Evolutionary conservation across 1,140 invertebrate genomes (phyloP).

Genomic region (Drosophila insularis): DNA sequence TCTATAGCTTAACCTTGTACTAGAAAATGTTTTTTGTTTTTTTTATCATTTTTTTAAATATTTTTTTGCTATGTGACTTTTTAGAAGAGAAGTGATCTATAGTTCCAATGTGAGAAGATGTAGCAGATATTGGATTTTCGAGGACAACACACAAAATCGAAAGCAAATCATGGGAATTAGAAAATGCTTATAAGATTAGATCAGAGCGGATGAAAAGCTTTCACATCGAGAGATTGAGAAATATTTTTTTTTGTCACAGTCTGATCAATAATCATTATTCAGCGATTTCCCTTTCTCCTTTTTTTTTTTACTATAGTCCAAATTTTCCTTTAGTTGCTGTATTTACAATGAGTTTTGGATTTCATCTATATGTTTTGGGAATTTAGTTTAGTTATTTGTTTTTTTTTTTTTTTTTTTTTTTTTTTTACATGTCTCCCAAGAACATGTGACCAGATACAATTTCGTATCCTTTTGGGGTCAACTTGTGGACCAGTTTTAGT

Average conservation of each 20-base stretch:
- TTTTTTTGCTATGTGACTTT: not conserved
- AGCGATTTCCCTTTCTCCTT: not conserved
- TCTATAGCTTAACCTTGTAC: constrained; percentile 64
- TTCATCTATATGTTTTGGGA: not conserved
- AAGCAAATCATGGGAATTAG: not conserved
- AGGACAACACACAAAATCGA: not conserved
- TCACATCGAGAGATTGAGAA: not conserved
- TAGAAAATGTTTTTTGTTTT: constrained; percentile 45
- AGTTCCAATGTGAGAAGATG: constrained; percentile 8
- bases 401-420: constrained; percentile 13
- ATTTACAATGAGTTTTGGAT: constrained; percentile 35
- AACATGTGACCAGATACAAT: not conserved
- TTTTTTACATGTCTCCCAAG: constrained; percentile 39
- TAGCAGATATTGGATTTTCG: constrained; percentile 1
- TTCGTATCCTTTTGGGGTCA: not conserved
- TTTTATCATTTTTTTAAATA: too few relatives aligned
- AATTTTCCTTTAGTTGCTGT: constrained; percentile 17
- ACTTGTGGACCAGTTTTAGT: not conserved
- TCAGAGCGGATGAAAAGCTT: too few relatives aligned
- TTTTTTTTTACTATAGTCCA: constrained; percentile 8
- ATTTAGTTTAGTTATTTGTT: not conserved
- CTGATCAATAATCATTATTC: not conserved
- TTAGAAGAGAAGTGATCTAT: constrained; percentile 9
- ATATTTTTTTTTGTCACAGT: too few relatives aligned
- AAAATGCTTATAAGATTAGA: not conserved